Percentiles rank a stretch among this genome's conserved stretches.
Conservation (phyloP, 2,797 vertebrate genomes). For the Epinephelus awoara region DNA sequence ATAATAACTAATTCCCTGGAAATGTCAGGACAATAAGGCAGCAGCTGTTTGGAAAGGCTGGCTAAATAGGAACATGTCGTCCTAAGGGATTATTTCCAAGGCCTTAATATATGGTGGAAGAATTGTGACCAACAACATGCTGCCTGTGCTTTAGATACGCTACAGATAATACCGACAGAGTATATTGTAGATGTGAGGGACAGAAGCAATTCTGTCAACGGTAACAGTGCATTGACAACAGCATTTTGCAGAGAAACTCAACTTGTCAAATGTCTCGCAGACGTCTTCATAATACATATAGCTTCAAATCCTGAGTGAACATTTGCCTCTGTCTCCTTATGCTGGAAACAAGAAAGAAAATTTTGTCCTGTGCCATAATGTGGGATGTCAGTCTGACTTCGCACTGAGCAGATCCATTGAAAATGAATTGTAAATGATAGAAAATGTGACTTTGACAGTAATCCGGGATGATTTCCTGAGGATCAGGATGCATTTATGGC, state of each 20-base stretch:
- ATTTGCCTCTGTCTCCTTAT: constrained; percentile 49
- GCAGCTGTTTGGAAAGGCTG: constrained; percentile 78
- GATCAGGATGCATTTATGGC: constrained; percentile 69
- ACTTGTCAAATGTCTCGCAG: constrained; percentile 49
- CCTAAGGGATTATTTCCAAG: constrained; percentile 63
- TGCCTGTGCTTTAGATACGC: constrained; percentile 26
- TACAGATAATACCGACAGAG: constrained; percentile 2
- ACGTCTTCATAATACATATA: constrained; percentile 64
- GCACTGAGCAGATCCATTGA: constrained; percentile 49
- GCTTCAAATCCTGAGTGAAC: constrained; percentile 60
- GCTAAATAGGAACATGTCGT: constrained; percentile 68
- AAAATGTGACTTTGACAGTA: constrained; percentile 77
- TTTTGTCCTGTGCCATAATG: constrained; percentile 64
- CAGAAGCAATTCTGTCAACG: constrained; percentile 29
- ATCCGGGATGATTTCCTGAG: constrained; percentile 72
- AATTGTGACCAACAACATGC: constrained; percentile 36
- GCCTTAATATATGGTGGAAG: constrained; percentile 59
- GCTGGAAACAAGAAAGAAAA: constrained; percentile 54
- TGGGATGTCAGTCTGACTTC: constrained; percentile 66
- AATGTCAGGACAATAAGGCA: constrained; percentile 82
- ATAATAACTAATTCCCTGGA: constrained; percentile 81
- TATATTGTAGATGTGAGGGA: constrained; percentile 8
- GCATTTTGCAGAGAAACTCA: constrained; percentile 36
- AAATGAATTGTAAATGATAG: constrained; percentile 70
- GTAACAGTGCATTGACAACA: constrained; percentile 24